Evolutionary conservation across 2,888 invertebrate species (phyloP).

Genomic region (Pycnomerus fuliginosus): DNA sequence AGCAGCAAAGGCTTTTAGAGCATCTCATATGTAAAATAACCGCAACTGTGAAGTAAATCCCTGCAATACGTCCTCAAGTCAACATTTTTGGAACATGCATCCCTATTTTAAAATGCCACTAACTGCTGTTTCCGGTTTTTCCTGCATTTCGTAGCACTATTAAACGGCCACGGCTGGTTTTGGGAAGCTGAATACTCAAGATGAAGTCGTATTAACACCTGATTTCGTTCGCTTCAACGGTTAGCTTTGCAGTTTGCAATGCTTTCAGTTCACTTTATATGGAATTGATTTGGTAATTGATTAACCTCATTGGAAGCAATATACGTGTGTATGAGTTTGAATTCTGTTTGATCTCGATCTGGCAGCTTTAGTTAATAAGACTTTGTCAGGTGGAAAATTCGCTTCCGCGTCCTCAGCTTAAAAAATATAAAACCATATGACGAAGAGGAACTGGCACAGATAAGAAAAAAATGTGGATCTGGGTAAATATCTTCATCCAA

Average conservation of each 20-base stretch:
- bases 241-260: slow-evolving; percentile 32
- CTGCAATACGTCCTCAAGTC: slow-evolving; percentile 13
- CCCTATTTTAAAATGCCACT: neutral
- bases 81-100: neutral
- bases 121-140: neutral
- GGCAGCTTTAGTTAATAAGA: slow-evolving; percentile 32
- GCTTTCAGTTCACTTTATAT: slow-evolving; percentile 28
- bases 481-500: too few species aligned
- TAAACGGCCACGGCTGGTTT: neutral
- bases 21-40: slow-evolving; percentile 35
- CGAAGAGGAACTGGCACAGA: too few species aligned
- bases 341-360: slow-evolving; percentile 35
- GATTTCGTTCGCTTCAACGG: slow-evolving; percentile 36
- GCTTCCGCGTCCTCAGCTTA: too few species aligned
- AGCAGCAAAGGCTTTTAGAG: slow-evolving; percentile 32
- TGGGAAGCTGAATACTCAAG: slow-evolving; percentile 11
- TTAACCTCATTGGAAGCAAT: slow-evolving; percentile 41
- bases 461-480: too few species aligned
- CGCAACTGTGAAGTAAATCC: slow-evolving; percentile 31
- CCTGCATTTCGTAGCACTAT: neutral
- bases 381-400: slow-evolving; percentile 32
- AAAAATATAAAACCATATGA: too few species aligned
- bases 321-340: slow-evolving; percentile 36
- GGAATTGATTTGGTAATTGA: slow-evolving; percentile 44
- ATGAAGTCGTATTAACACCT: slow-evolving; percentile 29